A percentile compares a stretch with the other conserved stretches of the same genome.
These are phyloP conservation scores for Phanerotoma sp. DNA, from an alignment of 2,888 invertebrate species.

Conservation along the genomic window DNA sequence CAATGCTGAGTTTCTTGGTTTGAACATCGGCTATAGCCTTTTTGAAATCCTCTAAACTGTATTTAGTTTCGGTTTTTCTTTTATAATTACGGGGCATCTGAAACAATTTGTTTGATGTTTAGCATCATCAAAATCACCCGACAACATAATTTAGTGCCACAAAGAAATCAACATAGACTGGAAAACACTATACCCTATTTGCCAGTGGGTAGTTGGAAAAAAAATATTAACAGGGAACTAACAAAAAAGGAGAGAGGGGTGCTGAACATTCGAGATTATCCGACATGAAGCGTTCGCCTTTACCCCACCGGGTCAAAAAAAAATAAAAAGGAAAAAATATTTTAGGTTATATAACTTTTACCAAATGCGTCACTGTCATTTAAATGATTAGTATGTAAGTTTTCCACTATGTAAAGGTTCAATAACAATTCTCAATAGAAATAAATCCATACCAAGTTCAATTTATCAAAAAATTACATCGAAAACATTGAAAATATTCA, in stretches of 20 bases:
- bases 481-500: not conserved
- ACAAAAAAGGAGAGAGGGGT: not conserved
- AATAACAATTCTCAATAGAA: not conserved
- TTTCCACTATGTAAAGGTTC: not conserved
- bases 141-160: too few species aligned
- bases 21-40: not conserved
- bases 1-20: not conserved
- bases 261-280: not conserved
- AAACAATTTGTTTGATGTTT: too few species aligned
- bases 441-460: not conserved
- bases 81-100: slow-evolving; percentile 1
- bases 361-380: not conserved
- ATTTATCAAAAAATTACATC: slow-evolving; percentile 3
- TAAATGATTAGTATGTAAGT: not conserved
- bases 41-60: slow-evolving; percentile 6
- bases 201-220: too few species aligned
- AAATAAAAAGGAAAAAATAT: not conserved
- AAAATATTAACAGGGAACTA: not conserved
- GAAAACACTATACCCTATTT: too few species aligned
- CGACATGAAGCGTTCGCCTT: not conserved
- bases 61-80: slow-evolving; percentile 1
- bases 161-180: too few species aligned
- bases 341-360: not conserved
- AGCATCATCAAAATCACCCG: too few species aligned
- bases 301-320: not conserved